Percentiles rank a stretch among this genome's conserved stretches.
These are phyloP conservation scores for Melanophora roralis DNA, from an alignment of 2,888 invertebrate species.

Conservation along the genomic window DNA sequence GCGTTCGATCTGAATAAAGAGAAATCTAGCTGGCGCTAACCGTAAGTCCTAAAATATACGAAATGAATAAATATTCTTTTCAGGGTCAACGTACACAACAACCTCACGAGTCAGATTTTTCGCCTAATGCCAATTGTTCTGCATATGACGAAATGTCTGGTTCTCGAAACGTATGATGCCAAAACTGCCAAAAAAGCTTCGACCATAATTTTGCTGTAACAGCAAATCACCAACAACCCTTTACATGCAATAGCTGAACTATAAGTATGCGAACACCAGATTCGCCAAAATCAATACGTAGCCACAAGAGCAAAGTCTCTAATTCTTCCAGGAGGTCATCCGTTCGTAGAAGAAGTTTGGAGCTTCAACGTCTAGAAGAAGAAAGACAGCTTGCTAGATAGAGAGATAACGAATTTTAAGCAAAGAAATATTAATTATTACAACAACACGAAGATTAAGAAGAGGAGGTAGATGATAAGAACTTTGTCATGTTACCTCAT, in stretches of 20 bases:
- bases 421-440: conserved; percentile 25
- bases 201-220: background rate
- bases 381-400: conserved; percentile 28
- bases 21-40: background rate
- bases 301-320: background rate
- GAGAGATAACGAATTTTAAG: conserved; percentile 13
- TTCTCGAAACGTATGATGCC: background rate
- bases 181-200: background rate
- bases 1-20: too few species aligned
- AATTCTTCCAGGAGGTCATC: background rate
- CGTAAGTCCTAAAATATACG: conserved; percentile 15
- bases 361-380: conserved; percentile 27
- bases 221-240: background rate
- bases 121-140: background rate
- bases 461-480: conserved; percentile 2
- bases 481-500: background rate
- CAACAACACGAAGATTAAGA: background rate
- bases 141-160: background rate
- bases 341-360: conserved; percentile 12
- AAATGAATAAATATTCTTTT: conserved; percentile 13
- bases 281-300: conserved; percentile 10
- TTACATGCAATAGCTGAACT: background rate
- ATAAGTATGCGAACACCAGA: background rate
- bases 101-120: background rate
- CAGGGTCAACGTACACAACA: conserved; percentile 18